phyloP scores from a whole-genome alignment of 2,113 vertebrate species.

The Leptosomus discolor region DNA sequence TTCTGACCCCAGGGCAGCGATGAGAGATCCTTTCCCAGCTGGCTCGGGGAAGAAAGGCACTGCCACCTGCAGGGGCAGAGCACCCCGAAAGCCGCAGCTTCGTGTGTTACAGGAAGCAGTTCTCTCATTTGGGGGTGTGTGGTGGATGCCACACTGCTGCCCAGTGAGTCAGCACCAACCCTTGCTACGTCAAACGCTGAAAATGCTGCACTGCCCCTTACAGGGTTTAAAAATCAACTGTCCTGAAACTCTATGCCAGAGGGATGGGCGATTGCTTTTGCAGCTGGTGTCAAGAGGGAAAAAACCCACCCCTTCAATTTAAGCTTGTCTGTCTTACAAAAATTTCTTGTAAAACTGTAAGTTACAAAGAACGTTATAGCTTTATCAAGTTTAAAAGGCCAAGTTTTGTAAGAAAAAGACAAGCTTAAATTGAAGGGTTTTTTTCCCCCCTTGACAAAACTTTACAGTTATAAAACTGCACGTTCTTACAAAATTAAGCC shows the following conservation, averaged over 20 bases:
- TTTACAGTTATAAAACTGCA: neutral
- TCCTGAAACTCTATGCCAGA: neutral
- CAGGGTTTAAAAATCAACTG: neutral
- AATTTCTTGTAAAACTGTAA: neutral
- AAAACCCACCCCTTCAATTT: neutral
- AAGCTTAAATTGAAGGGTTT: too few relatives aligned
- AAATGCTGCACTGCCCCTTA: neutral
- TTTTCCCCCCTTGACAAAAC: too few relatives aligned
- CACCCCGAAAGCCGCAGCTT: neutral
- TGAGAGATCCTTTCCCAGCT: neutral
- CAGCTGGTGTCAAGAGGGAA: neutral
- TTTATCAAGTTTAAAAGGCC: too few relatives aligned
- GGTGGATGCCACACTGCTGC: neutral
- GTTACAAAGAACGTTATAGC: too few relatives aligned
- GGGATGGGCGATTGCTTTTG: neutral
- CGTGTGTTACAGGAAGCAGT: neutral
- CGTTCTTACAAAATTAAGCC: neutral
- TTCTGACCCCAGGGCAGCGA: neutral
- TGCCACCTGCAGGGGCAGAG: neutral
- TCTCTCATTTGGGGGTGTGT: neutral
- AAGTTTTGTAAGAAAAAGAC: too few relatives aligned
- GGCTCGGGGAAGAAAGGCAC: too few relatives aligned
- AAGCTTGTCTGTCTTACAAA: neutral
- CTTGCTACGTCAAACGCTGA: neutral
- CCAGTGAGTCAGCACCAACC: neutral